Percentiles rank a stretch among this genome's conserved stretches.
phyloP scores from a whole-genome alignment of 2,888 invertebrate genomes.

The Frankliniella fusca region DNA sequence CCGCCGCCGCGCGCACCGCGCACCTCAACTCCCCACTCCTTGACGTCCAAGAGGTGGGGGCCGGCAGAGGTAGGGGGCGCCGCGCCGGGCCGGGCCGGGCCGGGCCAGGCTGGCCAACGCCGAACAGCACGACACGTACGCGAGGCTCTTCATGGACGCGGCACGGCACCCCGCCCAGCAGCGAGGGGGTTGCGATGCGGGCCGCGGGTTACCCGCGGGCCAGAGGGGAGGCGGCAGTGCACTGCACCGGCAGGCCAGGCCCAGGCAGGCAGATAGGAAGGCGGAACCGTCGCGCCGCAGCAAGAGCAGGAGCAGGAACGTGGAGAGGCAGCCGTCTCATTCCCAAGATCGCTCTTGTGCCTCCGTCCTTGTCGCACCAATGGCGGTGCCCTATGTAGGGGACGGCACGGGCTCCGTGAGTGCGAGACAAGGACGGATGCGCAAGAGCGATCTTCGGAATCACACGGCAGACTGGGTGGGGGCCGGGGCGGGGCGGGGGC shows the following conservation, averaged over 20 bases:
- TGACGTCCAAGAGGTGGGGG: background rate
- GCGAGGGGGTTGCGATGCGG: background rate
- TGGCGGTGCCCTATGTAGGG: too few relatives aligned
- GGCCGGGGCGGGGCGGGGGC: too few relatives aligned
- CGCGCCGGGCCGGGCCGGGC: background rate
- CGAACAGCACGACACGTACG: background rate
- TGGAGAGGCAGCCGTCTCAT: too few relatives aligned
- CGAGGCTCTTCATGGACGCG: background rate
- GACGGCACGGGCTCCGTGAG: too few relatives aligned
- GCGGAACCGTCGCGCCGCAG: background rate
- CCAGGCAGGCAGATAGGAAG: background rate
- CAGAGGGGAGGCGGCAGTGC: too few relatives aligned
- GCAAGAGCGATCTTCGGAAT: too few relatives aligned
- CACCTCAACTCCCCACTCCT: background rate
- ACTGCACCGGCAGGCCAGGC: background rate
- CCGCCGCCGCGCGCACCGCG: background rate
- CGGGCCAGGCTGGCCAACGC: background rate
- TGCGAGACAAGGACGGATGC: too few relatives aligned
- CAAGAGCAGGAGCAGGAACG: too few relatives aligned
- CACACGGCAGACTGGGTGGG: too few relatives aligned
- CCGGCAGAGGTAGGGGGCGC: background rate
- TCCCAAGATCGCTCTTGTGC: too few relatives aligned
- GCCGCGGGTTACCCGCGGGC: background rate
- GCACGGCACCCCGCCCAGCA: background rate
- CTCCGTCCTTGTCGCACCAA: too few relatives aligned